phyloP scores from a whole-genome alignment of 2,113 vertebrate species.

The Carassius carassius region DNA sequence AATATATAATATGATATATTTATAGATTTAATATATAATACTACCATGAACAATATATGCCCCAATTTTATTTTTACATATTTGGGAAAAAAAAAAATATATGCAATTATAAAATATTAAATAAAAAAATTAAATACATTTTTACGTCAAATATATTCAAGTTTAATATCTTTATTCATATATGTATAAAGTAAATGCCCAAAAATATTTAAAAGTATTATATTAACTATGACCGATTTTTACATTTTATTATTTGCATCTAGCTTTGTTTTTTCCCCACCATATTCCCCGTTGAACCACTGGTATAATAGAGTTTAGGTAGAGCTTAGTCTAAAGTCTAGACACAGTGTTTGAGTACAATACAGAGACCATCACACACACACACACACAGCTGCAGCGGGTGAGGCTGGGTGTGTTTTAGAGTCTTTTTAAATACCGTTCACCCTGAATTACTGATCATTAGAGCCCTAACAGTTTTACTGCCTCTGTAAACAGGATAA shows the following conservation, averaged over 20 bases:
- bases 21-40: not conserved
- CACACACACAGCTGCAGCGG: conserved; percentile 22
- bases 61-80: too few species aligned
- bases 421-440: conserved; percentile 45
- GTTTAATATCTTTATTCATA: too few species aligned
- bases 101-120: too few species aligned
- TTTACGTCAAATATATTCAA: too few species aligned
- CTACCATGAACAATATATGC: not conserved
- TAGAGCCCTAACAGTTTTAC: conserved; percentile 94
- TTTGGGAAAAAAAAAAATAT: too few species aligned
- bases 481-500: conserved; percentile 94
- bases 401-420: conserved; percentile 38
- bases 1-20: not conserved
- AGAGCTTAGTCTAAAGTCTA: conserved; percentile 26
- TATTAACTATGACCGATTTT: too few species aligned
- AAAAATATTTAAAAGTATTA: not conserved
- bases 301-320: not conserved
- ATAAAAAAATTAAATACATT: too few species aligned
- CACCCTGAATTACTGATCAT: conserved; percentile 83
- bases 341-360: not conserved
- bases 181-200: not conserved
- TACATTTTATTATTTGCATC: not conserved
- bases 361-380: conserved; percentile 15
- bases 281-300: too few species aligned
- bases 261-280: not conserved